Base-by-base conservation (phyloP, 1,140 invertebrate genomes). In the Rhyacophila brunnea region DNA sequence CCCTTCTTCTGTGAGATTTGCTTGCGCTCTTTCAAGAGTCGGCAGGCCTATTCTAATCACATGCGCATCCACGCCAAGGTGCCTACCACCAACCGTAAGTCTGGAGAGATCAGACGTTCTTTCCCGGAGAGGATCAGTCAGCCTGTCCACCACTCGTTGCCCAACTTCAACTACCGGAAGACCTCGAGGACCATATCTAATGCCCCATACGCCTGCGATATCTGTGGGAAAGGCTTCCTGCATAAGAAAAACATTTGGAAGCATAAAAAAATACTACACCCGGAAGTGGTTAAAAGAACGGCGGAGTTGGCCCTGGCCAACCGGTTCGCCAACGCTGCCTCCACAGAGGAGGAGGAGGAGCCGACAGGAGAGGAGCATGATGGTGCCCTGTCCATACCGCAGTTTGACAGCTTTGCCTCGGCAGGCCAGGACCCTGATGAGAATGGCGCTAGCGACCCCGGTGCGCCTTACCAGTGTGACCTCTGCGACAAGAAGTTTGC, bases 161-260 rank as follows among this genome's bases (percentile, higher is more conserved):
- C 58, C 9, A 40, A 55, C 46, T 44, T 40, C n/a, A 60, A 19
- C 40, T 43, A 35, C 23, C 36, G 52, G 50, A 58, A 58, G 15
- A 54, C 44, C 2, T 36, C 45, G 1, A 54, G 43, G 10, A 69
- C 68, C 36, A 71, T 76, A 51, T 72, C 73, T 45, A 71, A 75
- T 18, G 70, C 71, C 18, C 74, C 75, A 19, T 79, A 80, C 42
- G 76, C 73, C 0, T 85, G 84, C 60, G 80, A 85, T 61, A 77
- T 85, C 48, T 86, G 83, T 53, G 79, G 79, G 1, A 85, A 84
- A 68, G 72, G 70, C 1, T 85, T 85, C 58, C 74, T 77, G 70
- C 77, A 79, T 49, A 79, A 79, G 66, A 79, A 79, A 58, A 79
- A 79, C 65, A 79, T 79, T 53, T 79, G 77, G 77, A 79, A 79